Base-by-base conservation (phyloP, 2,888 invertebrate species). In the Drosophila lutescens region DNA sequence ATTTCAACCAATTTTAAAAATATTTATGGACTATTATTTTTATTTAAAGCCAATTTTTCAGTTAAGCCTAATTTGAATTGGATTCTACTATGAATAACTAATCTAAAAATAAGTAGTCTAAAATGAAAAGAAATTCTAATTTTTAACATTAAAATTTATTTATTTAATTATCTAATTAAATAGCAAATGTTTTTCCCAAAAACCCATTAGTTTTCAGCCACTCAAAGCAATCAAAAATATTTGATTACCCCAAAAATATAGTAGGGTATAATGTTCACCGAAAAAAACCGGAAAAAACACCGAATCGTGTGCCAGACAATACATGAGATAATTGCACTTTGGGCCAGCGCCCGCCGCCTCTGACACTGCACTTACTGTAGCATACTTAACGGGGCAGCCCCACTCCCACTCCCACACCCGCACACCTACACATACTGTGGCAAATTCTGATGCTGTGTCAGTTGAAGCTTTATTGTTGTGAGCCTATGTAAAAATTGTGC, bases 311-410 rank as follows among this genome's bases (percentile, higher is more conserved):
- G 74, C 54, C 75, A 88, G 87, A 87, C 87, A 89, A 87, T 87
- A 79, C 89, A 87, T 77, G 82, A 78, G 89, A 88, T 87, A 89
- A 87, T 87, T 87, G 89, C 87, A 86, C 88, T 89, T 89, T 89
- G 86, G 89, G 88, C 87, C 83, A 70, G 58, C 62, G 44, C 59
- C 53, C 54, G 44, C 77, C 85, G 76, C 74, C 86, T 82, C 82
- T 87, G 88, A 88, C 88, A 88, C 79, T 81, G 89, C 87, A 87
- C 79, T 87, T 89, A 88, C 79, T 85, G 87, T 88, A 89, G 85
- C 85, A 89, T 88, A 89, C 85, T 85, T 85, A 85, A 85, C 78
- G 57, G 85, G 76, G 83, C 77, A 49, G 34, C 65, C 47, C 47
- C 17, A 20, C 20, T 20, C 20, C 20, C 20, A 20, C 20, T 7